Evolutionary conservation across 2,888 invertebrate species (phyloP), one percentile per base, ranked within the genome.

Genomic region (Ligdia adustata): DNA sequence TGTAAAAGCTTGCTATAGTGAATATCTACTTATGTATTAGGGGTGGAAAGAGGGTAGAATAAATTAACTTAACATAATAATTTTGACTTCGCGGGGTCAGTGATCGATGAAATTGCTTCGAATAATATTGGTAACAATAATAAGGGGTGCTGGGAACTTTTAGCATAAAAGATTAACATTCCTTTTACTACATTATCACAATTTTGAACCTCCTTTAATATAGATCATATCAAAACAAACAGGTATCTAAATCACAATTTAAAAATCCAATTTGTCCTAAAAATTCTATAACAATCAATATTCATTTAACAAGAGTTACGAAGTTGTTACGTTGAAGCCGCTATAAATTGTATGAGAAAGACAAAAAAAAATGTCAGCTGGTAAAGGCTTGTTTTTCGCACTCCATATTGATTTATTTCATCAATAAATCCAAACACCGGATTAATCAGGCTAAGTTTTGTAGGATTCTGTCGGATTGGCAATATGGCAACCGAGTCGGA

Each of bases 391-490:
- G 78, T 81, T 82, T 83, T 75, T 78, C 77, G 67, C 68, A 55
- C 66, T 65, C 68, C 53, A 45, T 71, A 79, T 80, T 87, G 87
- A 89, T 88, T 89, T 87, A 88, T 86, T 73, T 72, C 60, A 64
- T 60, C 72, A 72, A 86, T 88, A 87, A 86, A 87, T 87, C 81
- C 75, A 72, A 60, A 74, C 74, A 72, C 73, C 57, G 80, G 82
- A 84, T 88, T 87, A 86, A 87, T 86, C 83, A 82, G 75, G 69
- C 71, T 75, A 70, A 79, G 77, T 82, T 83, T 82, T 74, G 77
- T 75, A 70, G 71, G 66, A 68, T 82, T 82, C 81, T 74, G 76
- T 75, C 72, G 71, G 64, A 67, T 62, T 52, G 64, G 72, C 78
- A 76, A 79, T 78, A 74, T 77, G 79, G 73, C 75, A 70, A 64